Evolutionary conservation across 2,888 invertebrate species (phyloP).

Genomic region (Physocephala rufipes): DNA sequence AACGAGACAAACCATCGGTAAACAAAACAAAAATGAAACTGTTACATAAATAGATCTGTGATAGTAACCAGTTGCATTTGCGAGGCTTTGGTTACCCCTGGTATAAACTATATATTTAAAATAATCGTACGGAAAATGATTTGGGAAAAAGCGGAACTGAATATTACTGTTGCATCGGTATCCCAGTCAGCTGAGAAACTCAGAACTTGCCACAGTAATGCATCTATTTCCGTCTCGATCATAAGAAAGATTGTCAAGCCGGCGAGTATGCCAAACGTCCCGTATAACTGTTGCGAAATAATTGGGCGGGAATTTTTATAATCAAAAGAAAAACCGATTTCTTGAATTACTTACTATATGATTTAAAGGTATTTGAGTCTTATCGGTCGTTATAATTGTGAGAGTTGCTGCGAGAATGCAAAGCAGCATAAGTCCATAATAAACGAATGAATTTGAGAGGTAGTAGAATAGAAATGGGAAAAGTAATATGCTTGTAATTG

Average conservation of each 20-base stretch:
- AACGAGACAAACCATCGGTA: too few relatives aligned
- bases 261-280: slow-evolving; percentile 13
- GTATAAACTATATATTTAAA: neutral
- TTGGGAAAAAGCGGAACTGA: neutral
- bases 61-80: neutral
- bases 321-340: neutral
- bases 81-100: neutral
- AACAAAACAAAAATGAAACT: too few relatives aligned
- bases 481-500: slow-evolving; percentile 19
- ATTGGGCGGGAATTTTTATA: neutral
- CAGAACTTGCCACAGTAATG: slow-evolving; percentile 10
- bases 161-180: neutral
- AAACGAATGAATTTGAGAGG: neutral
- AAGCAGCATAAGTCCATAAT: slow-evolving; percentile 6
- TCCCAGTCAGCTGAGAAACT: slow-evolving; percentile 14
- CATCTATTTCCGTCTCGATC: slow-evolving; percentile 19
- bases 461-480: slow-evolving; percentile 18
- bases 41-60: too few relatives aligned
- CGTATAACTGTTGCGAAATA: slow-evolving; percentile 10
- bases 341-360: neutral
- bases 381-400: slow-evolving; percentile 1
- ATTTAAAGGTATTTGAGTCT: neutral
- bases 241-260: slow-evolving; percentile 11
- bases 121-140: neutral
- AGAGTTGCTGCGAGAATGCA: slow-evolving; percentile 2